Evolutionary conservation across 1,140 invertebrate species (phyloP), one percentile per base, ranked within the genome.

Genomic region (Calliphora vicina): DNA sequence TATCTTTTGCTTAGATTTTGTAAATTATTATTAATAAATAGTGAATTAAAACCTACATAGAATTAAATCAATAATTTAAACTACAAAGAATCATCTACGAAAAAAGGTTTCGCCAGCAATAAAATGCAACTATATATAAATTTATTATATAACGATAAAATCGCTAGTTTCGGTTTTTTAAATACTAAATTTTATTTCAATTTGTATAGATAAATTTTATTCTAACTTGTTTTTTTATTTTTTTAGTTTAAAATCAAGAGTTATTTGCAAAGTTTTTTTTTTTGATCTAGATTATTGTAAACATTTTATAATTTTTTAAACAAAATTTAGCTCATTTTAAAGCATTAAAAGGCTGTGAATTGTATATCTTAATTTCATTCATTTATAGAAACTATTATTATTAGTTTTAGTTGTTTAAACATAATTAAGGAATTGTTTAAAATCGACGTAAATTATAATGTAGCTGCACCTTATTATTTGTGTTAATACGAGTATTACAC

Each of bases 321-420:
- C 12, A 88, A 89, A 73, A 67, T 23, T 67, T 67, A 88, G 88
- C 88, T 88, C 88, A 88, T 88, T 86, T 88, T 84, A 88, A 89
- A 89, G 89, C 88, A 88, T 89, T 88, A 88, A 86, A 89, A 87
- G 88, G 88, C 88, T 89, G 88, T 89, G 88, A 89, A 89, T 89
- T 88, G 23, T 43, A 82, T 71, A 73, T 27, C 9, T 71, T 73
- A 26, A 72, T 81, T 35, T 71, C 17, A 29, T 76, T 76, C 35
- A 35, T 35, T 35, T 35, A 35, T 4, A 35, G n/a, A n/a, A n/a
- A n/a, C n/a, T n/a, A n/a, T n/a, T n/a, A n/a, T n/a, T n/a, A n/a
- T n/a, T n/a, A n/a, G n/a, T n/a, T n/a, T n/a, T n/a, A n/a, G n/a
- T n/a, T n/a, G n/a, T n/a, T n/a, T n/a, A n/a, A n/a, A n/a, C n/a